Conservation (phyloP, 2,113 vertebrate species). For the Carassius auratus region DNA sequence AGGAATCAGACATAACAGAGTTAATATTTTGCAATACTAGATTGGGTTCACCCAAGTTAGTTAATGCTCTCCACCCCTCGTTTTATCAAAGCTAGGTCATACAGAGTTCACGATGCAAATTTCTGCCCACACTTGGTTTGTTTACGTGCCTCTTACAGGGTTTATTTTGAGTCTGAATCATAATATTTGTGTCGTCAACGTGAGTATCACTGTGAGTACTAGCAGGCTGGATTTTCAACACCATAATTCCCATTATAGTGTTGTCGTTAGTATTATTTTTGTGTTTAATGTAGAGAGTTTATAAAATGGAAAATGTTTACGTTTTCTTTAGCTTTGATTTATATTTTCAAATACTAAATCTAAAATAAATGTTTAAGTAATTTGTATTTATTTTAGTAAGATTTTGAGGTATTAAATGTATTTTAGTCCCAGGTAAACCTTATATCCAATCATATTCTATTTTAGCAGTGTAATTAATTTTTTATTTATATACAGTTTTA, state of each 20-base stretch:
- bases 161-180: neutral
- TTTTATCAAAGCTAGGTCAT: neutral
- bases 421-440: neutral
- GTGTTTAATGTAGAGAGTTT: neutral
- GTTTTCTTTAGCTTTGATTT: too few relatives aligned
- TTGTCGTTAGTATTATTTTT: neutral
- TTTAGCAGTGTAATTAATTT: neutral
- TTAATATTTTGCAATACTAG: neutral
- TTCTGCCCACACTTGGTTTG: neutral
- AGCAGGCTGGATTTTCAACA: neutral
- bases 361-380: neutral
- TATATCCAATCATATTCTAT: neutral
- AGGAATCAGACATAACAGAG: neutral
- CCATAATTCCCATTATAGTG: too few relatives aligned
- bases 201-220: neutral
- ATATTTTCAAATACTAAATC: neutral
- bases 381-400: neutral
- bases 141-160: neutral
- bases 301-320: too few relatives aligned
- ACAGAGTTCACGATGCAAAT: neutral
- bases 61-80: neutral
- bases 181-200: neutral
- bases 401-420: neutral
- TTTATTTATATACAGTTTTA: neutral
- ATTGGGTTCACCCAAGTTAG: neutral